Percentiles rank a stretch among this genome's conserved stretches.
Evolutionary conservation across 2,797 vertebrate species (phyloP).

Genomic region (Enteromius treurensis): DNA sequence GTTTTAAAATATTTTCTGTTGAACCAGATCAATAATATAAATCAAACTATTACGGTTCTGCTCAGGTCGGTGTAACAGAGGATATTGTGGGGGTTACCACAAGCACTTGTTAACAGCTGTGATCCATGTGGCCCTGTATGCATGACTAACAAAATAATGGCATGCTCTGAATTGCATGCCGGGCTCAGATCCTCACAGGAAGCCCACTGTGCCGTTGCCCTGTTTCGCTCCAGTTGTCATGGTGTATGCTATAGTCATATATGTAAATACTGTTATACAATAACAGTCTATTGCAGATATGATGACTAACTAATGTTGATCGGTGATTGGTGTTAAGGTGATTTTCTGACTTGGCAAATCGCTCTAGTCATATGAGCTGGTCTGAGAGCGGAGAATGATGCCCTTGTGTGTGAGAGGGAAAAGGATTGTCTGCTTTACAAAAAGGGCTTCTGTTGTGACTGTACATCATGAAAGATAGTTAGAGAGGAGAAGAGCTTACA

Average conservation of each 20-base stretch:
- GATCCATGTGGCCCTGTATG: conserved; percentile 41
- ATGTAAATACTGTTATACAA: neutral
- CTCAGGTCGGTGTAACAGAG: conserved; percentile 22
- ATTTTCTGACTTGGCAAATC: conserved; percentile 10
- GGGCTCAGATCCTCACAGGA: conserved; percentile 32
- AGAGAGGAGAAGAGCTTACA: neutral
- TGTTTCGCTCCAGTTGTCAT: conserved; percentile 46
- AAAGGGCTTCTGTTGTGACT: conserved; percentile 15
- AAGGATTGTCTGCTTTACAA: neutral
- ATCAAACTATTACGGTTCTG: conserved; percentile 32
- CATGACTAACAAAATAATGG: conserved; percentile 51
- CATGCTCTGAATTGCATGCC: conserved; percentile 34
- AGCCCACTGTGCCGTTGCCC: neutral
- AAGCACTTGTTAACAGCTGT: conserved; percentile 46
- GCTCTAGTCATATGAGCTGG: conserved; percentile 3
- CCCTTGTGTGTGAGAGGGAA: neutral
- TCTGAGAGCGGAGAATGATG: conserved; percentile 9
- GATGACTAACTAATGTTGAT: conserved; percentile 2
- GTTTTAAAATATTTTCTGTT: conserved; percentile 21
- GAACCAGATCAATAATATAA: conserved; percentile 39
- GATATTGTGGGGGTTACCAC: conserved; percentile 3
- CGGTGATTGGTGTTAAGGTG: neutral
- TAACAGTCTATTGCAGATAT: neutral
- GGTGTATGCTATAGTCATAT: conserved; percentile 10
- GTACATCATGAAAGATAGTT: conserved; percentile 16